Evolutionary conservation across 2,888 invertebrate genomes (phyloP), one percentile per base, ranked within the genome.

Genomic region (Frankliniella intonsa): DNA sequence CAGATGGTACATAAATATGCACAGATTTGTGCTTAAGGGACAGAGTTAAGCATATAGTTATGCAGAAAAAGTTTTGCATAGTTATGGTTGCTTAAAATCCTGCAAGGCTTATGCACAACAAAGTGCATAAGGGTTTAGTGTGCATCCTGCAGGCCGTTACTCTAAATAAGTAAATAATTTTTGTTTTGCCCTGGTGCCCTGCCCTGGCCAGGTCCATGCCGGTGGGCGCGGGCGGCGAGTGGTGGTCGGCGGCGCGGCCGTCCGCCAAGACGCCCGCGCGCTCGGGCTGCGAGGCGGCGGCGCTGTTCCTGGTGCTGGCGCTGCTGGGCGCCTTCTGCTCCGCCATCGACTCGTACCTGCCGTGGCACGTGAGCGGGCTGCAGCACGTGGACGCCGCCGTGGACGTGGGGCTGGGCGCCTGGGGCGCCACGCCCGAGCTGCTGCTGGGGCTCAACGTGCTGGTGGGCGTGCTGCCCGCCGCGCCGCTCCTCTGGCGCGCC

Each of bases 311-410:
- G 38, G 91, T 95, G 7, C 89, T 95, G 49, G 89, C 93, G 9
- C 86, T 94, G 19, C 90, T 95, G 83, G 96, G 96, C 22, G 90
- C 92, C 8, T 91, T 95, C 85, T 95, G 95, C 93, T 93, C 94
- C 86, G 92, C 93, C 83, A 92, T 95, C 86, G 95, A 95, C 87
- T 92, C 92, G 17, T 95, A 93, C 86, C 88, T 95, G 83, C 92
- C 92, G 51, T 92, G 93, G 93, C 93, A 89, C 88, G 90, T 88
- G 51, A 82, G 50, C 81, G 49, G 38, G 22, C 69, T 69, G 55
- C 55, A 55, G 55, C 55, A 17, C 69, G 7, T 22, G 69, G 69
- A 22, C n/a, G 55, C 80, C 25, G 49, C 51, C 49, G 79, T 65
- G 7, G 62, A 79, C 69, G 11, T 80, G 3, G 9, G 69, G 25